Evolutionary conservation across 2,113 vertebrate genomes (phyloP), one percentile per base, ranked within the genome.

Genomic region (Platysteira castanea): DNA sequence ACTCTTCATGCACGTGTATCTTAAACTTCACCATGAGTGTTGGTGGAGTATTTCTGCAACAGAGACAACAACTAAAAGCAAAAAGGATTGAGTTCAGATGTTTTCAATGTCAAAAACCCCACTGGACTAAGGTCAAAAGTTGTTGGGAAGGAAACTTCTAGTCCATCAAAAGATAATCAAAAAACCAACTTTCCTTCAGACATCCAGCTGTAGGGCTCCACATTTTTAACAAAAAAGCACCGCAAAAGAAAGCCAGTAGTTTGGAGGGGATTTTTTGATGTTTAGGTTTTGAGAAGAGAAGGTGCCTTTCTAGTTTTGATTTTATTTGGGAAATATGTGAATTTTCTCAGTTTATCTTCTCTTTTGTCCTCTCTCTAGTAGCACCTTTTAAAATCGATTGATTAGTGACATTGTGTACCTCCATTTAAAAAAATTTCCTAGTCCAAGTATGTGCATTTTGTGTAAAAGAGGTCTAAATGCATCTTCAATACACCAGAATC

Each of bases 301-400:
- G 4, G 1, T 54, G 22, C 7, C 35, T 79, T 76, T 71, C 22
- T 41, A 60, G 12, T 30, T 90, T 67, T 70, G 9, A 11, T 53
- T 37, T 17, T 50, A 46, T 70, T 84, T 0, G 0, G 14, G 17
- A 77, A 87, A 59, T 7, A 27, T 0, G 0, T 27, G 3, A n/a
- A 44, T 88, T 77, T 89, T 80, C 15, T 67, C 35, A 37, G 13
- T 52, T 71, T 49, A 60, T 8, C 37, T 85, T 82, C 8, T 9
- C 20, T 47, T 74, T 68, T 39, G 39, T 19, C 21, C 9, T 52
- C 14, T 78, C 33, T 84, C 18, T 33, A 15, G 46, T 33, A 8
- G 33, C 33, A 30, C 13, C 6, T 65, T 41, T 84, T 37, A 52
- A 42, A 87, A n/a, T 74, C 2, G 7, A 27, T n/a, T 64, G 11